Evolutionary conservation across 2,113 vertebrate species (phyloP).

Genomic region (Gulo gulo): DNA sequence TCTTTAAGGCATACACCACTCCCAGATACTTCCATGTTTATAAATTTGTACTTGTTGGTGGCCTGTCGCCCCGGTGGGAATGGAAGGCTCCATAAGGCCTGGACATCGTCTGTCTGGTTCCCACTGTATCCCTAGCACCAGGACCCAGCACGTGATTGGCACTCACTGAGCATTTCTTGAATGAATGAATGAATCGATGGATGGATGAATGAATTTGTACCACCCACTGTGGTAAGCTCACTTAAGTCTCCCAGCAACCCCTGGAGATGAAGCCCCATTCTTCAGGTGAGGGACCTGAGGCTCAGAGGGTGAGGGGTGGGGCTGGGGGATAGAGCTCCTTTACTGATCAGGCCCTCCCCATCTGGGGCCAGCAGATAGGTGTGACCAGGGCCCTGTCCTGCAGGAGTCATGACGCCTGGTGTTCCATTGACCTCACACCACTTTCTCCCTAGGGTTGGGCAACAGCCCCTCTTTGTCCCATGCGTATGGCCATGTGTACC

Average conservation of each 20-base stretch:
- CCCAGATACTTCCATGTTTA: not conserved
- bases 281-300: not conserved
- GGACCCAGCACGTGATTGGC: not conserved
- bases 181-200: not conserved
- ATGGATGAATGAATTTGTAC: not conserved
- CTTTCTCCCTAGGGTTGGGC: conserved; percentile 29
- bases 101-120: not conserved
- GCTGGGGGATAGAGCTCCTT: not conserved
- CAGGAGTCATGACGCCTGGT: not conserved
- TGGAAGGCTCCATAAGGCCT: not conserved
- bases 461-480: not conserved
- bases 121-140: not conserved
- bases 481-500: not conserved
- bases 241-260: not conserved
- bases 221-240: not conserved
- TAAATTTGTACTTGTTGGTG: not conserved
- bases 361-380: not conserved
- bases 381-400: not conserved
- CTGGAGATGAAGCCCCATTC: not conserved
- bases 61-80: not conserved
- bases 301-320: not conserved
- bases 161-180: not conserved
- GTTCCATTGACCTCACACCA: conserved; percentile 37
- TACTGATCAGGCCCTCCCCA: not conserved
- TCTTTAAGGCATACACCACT: not conserved